A percentile compares a stretch with the other conserved stretches of the same genome.
phyloP scores from a whole-genome alignment of 2,888 invertebrate species.

The Xanthia togata region DNA sequence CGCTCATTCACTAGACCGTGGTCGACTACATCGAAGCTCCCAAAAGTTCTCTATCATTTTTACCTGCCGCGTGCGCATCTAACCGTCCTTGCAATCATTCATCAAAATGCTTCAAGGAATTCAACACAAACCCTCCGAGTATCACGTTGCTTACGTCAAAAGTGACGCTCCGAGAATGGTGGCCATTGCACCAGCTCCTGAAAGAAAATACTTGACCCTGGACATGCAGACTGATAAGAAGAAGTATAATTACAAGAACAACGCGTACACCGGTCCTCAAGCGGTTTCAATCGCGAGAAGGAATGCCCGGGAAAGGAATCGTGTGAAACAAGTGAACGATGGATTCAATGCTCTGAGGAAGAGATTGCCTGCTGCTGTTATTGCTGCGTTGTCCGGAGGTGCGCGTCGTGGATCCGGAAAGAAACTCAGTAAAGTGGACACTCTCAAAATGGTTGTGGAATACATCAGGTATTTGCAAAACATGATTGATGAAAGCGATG shows the following conservation, averaged over 20 bases:
- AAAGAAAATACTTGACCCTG: conserved; percentile 77
- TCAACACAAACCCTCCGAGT: conserved; percentile 69
- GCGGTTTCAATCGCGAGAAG: conserved; percentile 96
- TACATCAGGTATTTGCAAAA: conserved; percentile 96
- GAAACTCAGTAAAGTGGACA: conserved; percentile 97
- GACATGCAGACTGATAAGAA: conserved; percentile 87
- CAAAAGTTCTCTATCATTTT: conserved; percentile 61
- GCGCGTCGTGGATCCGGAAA: conserved; percentile 94
- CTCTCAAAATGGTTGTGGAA: conserved; percentile 96
- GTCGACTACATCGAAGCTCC: conserved; percentile 75
- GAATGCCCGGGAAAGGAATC: conserved; percentile 98
- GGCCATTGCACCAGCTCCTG: conserved; percentile 90
- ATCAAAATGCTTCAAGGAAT: conserved; percentile 78
- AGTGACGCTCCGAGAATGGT: conserved; percentile 80
- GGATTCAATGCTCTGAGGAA: conserved; percentile 96
- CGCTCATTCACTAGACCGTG: conserved; percentile 83
- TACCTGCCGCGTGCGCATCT: conserved; percentile 66
- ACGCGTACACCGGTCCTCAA: conserved; percentile 91
- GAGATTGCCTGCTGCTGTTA: conserved; percentile 95
- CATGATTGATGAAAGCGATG: conserved; percentile 93
- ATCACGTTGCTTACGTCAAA: conserved; percentile 70
- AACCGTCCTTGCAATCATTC: conserved; percentile 31
- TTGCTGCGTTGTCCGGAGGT: conserved; percentile 92
- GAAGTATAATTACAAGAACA: conserved; percentile 91
- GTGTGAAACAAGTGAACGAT: conserved; percentile 98